Evolutionary conservation across 2,113 vertebrate genomes (phyloP).

Genomic region (Stomatorhinus ivindoensis): DNA sequence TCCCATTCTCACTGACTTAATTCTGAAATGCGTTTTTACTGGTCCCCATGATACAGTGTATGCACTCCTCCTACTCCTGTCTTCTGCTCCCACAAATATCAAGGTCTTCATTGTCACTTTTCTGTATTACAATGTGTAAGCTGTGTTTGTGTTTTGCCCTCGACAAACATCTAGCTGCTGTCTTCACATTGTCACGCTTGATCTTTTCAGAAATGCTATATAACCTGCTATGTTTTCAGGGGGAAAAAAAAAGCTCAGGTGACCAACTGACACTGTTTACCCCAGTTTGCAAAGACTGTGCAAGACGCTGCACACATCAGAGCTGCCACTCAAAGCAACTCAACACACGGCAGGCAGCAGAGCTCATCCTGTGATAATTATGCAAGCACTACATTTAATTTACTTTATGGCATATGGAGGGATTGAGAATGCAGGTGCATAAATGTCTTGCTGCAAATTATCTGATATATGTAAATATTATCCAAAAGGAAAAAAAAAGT

Average conservation of each 20-base stretch:
- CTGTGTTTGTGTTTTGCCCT: constrained; percentile 31
- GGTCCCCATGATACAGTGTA: constrained; percentile 64
- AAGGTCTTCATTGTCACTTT: constrained; percentile 36
- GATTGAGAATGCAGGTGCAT: background rate
- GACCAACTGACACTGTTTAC: background rate
- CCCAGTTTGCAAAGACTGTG: background rate
- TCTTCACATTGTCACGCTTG: constrained; percentile 21
- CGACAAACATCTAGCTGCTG: constrained; percentile 34
- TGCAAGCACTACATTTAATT: background rate
- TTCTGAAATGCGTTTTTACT: constrained; percentile 74
- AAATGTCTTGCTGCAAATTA: background rate
- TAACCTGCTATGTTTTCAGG: background rate
- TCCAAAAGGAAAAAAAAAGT: background rate
- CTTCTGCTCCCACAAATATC: constrained; percentile 63
- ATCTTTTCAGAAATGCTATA: background rate
- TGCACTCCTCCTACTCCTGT: constrained; percentile 52
- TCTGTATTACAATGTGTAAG: constrained; percentile 39
- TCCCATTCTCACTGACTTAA: constrained; percentile 9
- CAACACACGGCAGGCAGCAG: background rate
- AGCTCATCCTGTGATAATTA: background rate
- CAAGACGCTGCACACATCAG: background rate
- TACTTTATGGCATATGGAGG: background rate
- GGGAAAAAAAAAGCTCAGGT: background rate
- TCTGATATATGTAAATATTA: background rate
- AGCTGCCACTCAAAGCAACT: background rate